Evolutionary conservation across 1,140 invertebrate genomes (phyloP), one percentile per base, ranked within the genome.

Genomic region (Episyrphus balteatus): DNA sequence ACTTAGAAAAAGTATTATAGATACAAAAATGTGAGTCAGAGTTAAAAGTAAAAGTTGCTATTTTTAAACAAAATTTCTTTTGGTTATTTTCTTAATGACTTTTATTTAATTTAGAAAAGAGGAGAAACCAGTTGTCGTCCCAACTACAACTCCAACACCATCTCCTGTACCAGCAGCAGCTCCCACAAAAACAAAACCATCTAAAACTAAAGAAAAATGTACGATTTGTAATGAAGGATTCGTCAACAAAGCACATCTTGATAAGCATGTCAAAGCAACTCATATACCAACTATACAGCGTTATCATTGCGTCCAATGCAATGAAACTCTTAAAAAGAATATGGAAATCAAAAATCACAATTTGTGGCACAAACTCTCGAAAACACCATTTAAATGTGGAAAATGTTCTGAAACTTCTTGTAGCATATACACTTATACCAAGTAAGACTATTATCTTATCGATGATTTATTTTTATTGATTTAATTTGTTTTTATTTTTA

Each of bases 351-450:
- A 61, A 17, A 55, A 58, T 30, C 64, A 67, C 49, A 59, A 66
- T 33, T 41, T 67, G 32, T 67, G 64, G 64, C 64, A 67, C 48
- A 65, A 65, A 38, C 52, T 67, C 8, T 61, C 60, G 1, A 66
- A 65, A 44, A 61, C 64, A 9, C 61, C 64, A 1, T 66, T 60
- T 41, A 53, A 54, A 38, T 67, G 64, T 37, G 57, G 57, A 1
- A 32, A 57, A 18, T 66, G 63, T 48, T 51, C 58, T 1, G 34
- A 48, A 3, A 54, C 37, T 19, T 39, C 62, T 21, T 44, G 54
- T 2, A 66, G 54, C 38, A 56, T 51, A 13, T 61, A 63, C 40
- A 54, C 60, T n/a, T 52, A 46, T 44, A 37, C 51, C 34, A 53
- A 43, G 51, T 53, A 40, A 14, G 30, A 40, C 2, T 6, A 44